A percentile compares a stretch with the other conserved stretches of the same genome.
These are phyloP conservation scores for Trogon surrucura DNA, from an alignment of 2,113 vertebrate species.

Conservation along the genomic window DNA sequence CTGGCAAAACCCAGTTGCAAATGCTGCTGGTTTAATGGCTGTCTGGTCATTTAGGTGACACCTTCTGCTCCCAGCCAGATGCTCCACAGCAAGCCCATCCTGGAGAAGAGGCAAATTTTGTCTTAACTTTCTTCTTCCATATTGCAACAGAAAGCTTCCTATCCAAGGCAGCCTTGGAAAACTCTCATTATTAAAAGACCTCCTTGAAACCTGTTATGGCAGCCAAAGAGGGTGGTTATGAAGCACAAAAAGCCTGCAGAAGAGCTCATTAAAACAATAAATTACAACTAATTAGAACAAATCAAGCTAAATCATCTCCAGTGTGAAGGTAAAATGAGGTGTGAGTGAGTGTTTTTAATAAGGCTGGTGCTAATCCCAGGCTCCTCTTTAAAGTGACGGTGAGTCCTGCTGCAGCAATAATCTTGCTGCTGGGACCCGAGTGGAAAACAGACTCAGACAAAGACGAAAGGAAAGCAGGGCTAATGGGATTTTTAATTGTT, in stretches of 20 bases:
- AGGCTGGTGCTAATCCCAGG: neutral
- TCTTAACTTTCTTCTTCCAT: neutral
- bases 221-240: neutral
- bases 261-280: slow-evolving; percentile 73
- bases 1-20: neutral
- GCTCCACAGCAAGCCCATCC: neutral
- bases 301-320: slow-evolving; percentile 60
- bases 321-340: slow-evolving; percentile 52
- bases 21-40: neutral
- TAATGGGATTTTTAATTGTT: slow-evolving; percentile 63
- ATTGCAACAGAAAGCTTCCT: neutral
- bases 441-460: slow-evolving; percentile 12
- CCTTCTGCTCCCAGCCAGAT: slow-evolving; percentile 5
- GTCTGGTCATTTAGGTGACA: neutral
- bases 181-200: neutral
- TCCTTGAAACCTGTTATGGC: slow-evolving; percentile 1
- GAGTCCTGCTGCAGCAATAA: slow-evolving; percentile 19
- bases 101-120: neutral
- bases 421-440: neutral
- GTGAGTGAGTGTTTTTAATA: slow-evolving; percentile 60
- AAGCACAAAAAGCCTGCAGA: slow-evolving; percentile 60
- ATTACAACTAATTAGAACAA: slow-evolving; percentile 68
- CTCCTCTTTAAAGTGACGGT: neutral
- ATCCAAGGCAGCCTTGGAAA: neutral
- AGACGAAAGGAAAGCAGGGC: neutral